Percentiles rank a stretch among this genome's conserved stretches.
Conservation (phyloP, 2,113 vertebrate species). For the Sarotherodon lohbergeri region DNA sequence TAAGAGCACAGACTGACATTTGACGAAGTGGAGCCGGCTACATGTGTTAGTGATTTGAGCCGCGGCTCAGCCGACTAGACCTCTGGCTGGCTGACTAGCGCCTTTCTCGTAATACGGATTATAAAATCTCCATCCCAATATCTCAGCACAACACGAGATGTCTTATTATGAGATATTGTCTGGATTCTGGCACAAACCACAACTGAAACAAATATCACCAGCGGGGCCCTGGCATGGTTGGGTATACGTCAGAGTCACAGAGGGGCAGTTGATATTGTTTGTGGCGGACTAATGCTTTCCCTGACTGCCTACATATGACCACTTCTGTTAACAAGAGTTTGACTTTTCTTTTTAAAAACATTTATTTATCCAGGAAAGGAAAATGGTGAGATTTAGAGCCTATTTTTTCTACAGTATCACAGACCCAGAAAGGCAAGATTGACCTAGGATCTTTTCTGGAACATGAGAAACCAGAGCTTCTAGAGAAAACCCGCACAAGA, state of each 20-base stretch:
- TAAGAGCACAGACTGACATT: conserved; percentile 59
- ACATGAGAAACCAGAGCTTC: neutral
- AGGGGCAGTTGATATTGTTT: neutral
- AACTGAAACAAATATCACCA: neutral
- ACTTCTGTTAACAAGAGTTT: neutral
- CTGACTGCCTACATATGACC: neutral
- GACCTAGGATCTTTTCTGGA: neutral
- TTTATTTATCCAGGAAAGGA: neutral
- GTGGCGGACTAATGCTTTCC: neutral
- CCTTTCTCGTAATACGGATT: conserved; percentile 60
- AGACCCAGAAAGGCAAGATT: neutral
- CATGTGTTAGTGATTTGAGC: conserved; percentile 72
- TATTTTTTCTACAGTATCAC: neutral
- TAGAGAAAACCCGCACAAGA: neutral
- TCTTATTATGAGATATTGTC: conserved; percentile 9
- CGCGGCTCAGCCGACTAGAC: conserved; percentile 30
- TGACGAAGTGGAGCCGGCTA: conserved; percentile 56
- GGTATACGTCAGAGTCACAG: neutral
- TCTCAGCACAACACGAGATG: conserved; percentile 25
- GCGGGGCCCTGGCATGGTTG: neutral
- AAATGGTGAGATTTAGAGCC: neutral
- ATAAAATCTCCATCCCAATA: conserved; percentile 38
- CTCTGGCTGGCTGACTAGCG: conserved; percentile 44
- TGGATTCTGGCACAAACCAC: conserved; percentile 12
- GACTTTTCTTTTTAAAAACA: neutral